Conservation (phyloP, 2,797 vertebrate genomes). For the Phrynocephalus guinanensis region DNA sequence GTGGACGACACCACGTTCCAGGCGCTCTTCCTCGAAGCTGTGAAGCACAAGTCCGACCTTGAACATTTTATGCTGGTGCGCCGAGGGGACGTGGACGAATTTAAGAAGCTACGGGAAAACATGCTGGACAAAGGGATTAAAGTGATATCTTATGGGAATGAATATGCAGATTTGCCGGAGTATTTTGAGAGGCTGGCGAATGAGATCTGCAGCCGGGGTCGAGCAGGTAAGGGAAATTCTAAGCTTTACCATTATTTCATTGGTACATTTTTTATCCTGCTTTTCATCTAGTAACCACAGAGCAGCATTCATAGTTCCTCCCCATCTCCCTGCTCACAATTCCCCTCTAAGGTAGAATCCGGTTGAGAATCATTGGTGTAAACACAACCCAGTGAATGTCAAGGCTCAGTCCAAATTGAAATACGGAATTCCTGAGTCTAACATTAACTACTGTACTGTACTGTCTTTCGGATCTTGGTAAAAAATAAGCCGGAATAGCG, state of each 20-base stretch:
- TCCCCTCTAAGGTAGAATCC: neutral
- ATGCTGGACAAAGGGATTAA: conserved; percentile 98
- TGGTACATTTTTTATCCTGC: neutral
- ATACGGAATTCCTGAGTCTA: neutral
- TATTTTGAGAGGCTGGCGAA: conserved; percentile 92
- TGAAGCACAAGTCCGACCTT: conserved; percentile 95
- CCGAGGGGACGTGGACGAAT: conserved; percentile 92
- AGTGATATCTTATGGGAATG: conserved; percentile 94
- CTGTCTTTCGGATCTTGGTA: neutral
- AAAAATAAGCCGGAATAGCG: too few relatives aligned
- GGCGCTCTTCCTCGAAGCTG: conserved; percentile 93
- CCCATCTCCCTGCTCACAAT: neutral
- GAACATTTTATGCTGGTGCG: conserved; percentile 98
- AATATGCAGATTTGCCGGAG: conserved; percentile 90
- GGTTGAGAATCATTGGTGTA: neutral
- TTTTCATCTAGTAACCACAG: neutral
- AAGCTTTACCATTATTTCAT: neutral
- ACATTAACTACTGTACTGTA: neutral
- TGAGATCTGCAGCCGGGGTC: conserved; percentile 87
- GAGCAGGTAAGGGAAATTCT: conserved; percentile 65
- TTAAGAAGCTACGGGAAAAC: conserved; percentile 95
- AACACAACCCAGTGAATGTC: neutral
- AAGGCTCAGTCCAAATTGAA: neutral
- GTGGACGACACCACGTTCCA: conserved; percentile 97
- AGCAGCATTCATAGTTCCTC: neutral